These are phyloP conservation scores for Antigone vipio DNA, from an alignment of 2,113 vertebrate species.

Conservation along the genomic window DNA sequence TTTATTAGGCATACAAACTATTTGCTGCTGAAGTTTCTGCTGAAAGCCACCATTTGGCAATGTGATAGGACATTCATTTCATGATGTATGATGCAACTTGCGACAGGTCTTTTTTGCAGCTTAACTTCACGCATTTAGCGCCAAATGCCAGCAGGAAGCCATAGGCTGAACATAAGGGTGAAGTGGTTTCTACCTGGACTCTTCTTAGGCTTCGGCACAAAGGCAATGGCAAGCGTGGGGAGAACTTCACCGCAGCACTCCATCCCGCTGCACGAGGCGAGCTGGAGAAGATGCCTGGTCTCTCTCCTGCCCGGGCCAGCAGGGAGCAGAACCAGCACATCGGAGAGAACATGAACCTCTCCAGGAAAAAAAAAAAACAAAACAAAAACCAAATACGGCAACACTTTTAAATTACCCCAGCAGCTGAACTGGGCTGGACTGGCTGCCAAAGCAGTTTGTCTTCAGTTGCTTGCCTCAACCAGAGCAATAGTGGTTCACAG, in stretches of 20 bases:
- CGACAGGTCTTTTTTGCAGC: not conserved
- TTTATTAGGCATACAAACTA: not conserved
- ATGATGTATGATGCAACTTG: fast-evolving
- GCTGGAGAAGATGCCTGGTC: not conserved
- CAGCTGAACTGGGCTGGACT: not conserved
- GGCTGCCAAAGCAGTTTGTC: not conserved
- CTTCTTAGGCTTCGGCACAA: not conserved
- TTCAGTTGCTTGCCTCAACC: not conserved
- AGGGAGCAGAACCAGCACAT: not conserved
- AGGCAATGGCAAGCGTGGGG: fast-evolving
- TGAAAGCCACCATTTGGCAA: fast-evolving
- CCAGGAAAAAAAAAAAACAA: not conserved
- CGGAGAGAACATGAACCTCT: fast-evolving
- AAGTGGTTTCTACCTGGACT: not conserved
- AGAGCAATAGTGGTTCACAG: not conserved
- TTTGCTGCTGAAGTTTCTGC: not conserved
- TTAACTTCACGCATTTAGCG: not conserved
- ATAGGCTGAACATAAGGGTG: fast-evolving
- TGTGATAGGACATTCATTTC: fast-evolving
- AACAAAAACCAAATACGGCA: not conserved
- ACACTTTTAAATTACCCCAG: not conserved
- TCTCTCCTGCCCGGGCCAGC: not conserved
- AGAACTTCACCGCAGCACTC: fast-evolving
- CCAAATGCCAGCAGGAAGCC: not conserved
- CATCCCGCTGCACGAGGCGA: not conserved